phyloP scores from a whole-genome alignment of 1,140 invertebrate species.

The Paraescarpia echinospica region DNA sequence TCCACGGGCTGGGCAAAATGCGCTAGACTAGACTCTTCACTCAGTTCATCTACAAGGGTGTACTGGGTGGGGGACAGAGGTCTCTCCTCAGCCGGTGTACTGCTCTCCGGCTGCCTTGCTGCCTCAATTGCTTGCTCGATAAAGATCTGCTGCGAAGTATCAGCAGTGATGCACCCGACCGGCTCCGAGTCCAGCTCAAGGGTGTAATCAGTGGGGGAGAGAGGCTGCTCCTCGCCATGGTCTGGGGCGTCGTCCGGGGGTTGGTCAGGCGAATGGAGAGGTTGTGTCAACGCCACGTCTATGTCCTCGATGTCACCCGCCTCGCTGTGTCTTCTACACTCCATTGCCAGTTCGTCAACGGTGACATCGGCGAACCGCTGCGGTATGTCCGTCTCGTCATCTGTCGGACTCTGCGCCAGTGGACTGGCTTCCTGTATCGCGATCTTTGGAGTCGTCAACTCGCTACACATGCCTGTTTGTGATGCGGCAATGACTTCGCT shows the following conservation, averaged over 20 bases:
- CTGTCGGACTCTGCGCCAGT: slow-evolving; percentile 22
- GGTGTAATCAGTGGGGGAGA: slow-evolving; percentile 48
- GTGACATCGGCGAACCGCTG: not conserved
- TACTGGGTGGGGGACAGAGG: slow-evolving; percentile 55
- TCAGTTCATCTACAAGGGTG: slow-evolving; percentile 39
- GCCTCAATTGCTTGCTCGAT: slow-evolving; percentile 45
- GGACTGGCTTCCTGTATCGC: slow-evolving; percentile 23
- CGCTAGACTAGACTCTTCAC: not conserved
- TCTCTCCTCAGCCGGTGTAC: slow-evolving; percentile 28
- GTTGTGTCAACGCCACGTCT: not conserved
- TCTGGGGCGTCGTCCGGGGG: slow-evolving; percentile 25
- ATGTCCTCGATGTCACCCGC: not conserved
- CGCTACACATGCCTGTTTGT: not conserved
- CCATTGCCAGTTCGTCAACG: not conserved
- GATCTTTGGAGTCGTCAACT: slow-evolving; percentile 5
- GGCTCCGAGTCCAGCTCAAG: slow-evolving; percentile 38
- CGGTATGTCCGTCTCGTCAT: slow-evolving; percentile 11
- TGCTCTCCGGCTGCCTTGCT: not conserved
- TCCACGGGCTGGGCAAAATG: not conserved
- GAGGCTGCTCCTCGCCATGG: slow-evolving; percentile 31
- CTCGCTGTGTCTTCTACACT: not conserved
- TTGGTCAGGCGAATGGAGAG: slow-evolving; percentile 20
- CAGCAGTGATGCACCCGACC: slow-evolving; percentile 43
- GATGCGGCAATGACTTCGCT: not conserved
- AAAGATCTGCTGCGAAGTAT: slow-evolving; percentile 50